Evolutionary conservation across 2,797 vertebrate species (phyloP).

Genomic region (Girardinus metallicus): DNA sequence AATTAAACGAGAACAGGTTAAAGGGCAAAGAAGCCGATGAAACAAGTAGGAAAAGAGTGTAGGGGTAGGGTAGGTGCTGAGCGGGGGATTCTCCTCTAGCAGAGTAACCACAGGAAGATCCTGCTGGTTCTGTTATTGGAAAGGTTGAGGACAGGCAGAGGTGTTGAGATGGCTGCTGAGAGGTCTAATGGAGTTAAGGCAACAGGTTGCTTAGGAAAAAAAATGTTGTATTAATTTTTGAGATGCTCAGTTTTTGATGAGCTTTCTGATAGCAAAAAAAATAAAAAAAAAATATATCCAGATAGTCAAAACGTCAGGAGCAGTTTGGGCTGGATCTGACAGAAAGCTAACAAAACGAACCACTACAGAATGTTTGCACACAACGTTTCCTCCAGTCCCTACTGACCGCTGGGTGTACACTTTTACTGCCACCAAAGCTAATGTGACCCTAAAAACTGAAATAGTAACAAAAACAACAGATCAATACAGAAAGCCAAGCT

Average conservation of each 20-base stretch:
- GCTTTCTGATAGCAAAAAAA: background rate
- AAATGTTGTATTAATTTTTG: constrained; percentile 57
- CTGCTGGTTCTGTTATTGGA: background rate
- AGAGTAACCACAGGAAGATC: background rate
- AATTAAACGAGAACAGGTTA: constrained; percentile 43
- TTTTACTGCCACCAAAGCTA: background rate
- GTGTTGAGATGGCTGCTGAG: constrained; percentile 56
- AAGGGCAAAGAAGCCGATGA: constrained; percentile 68
- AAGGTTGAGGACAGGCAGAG: background rate
- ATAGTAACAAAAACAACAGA: background rate
- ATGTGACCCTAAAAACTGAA: background rate
- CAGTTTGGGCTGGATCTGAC: background rate
- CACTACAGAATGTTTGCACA: background rate
- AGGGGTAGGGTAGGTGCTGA: constrained; percentile 31
- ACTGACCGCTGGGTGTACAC: background rate
- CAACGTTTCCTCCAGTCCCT: background rate
- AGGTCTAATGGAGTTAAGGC: constrained; percentile 27
- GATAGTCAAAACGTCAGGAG: constrained; percentile 81
- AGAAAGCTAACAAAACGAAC: background rate
- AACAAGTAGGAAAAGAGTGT: constrained; percentile 72
- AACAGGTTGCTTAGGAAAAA: constrained; percentile 51
- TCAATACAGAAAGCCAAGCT: background rate
- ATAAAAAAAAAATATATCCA: constrained; percentile 56
- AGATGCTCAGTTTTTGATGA: constrained; percentile 52
- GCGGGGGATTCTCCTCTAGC: background rate